Conservation (phyloP, 2,797 vertebrate genomes). For the Lacerta bilineata region DNA sequence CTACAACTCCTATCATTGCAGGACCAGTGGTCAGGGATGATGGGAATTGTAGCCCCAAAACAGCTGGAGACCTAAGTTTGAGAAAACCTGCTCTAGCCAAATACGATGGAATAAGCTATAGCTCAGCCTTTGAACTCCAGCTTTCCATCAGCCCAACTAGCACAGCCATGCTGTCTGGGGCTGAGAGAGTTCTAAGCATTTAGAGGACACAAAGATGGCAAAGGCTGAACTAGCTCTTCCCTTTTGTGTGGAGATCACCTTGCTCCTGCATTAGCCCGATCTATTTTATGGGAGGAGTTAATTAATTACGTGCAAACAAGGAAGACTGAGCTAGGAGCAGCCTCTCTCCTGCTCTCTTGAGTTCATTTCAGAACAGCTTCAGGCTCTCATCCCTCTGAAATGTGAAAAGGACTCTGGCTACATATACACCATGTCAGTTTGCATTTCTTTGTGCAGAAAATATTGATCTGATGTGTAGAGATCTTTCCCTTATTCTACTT, state of each 20-base stretch:
- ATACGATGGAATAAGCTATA: not conserved
- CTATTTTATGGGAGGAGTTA: not conserved
- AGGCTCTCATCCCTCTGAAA: not conserved
- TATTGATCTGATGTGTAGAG: too few relatives aligned
- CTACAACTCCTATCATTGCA: too few relatives aligned
- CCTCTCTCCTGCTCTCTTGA: not conserved
- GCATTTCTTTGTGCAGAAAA: not conserved
- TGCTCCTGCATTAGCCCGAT: not conserved
- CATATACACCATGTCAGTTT: too few relatives aligned
- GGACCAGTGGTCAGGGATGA: too few relatives aligned
- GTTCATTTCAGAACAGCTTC: not conserved
- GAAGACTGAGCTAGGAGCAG: not conserved
- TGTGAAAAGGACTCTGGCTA: not conserved
- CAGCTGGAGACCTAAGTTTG: too few relatives aligned
- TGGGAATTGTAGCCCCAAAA: too few relatives aligned
- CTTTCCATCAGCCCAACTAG: too few relatives aligned
- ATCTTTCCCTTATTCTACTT: too few relatives aligned
- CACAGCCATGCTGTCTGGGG: too few relatives aligned
- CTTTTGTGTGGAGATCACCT: not conserved
- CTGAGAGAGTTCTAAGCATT: too few relatives aligned
- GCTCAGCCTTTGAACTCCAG: too few relatives aligned
- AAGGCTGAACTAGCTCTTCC: not conserved
- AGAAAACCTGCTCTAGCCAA: not conserved
- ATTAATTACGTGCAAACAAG: conserved; percentile 15
- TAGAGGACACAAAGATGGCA: too few relatives aligned